Base-by-base conservation (phyloP, 2,797 vertebrate species). In the Pyrrhura leucotis region DNA sequence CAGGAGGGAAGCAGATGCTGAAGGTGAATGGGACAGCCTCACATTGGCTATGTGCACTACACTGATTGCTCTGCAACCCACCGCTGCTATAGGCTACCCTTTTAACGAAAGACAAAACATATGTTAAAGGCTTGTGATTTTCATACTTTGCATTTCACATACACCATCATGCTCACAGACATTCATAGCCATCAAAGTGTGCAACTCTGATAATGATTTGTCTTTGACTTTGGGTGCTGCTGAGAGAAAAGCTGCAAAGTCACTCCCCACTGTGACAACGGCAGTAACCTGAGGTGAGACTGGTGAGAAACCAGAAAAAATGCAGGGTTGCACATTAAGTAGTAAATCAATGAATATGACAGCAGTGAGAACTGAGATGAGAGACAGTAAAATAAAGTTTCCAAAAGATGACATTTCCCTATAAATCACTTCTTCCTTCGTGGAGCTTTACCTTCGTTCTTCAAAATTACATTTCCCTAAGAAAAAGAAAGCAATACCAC, bases 401-500 rank as follows among this genome's bases (percentile, higher is more conserved):
- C 59, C 17, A 50, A 31, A 78, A 73, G 17, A 91, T 21, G 19
- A 45, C 28, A 87, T 72, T 90, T 93, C 17, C 74, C 17, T 62
- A 10, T 20, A 94, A 54, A 63, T 77, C 72, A 23, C 65, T 94
- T 50, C 40, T 39, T 82, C 74, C 69, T 77, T 37, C 47, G 16
- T 47, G 15, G 65, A 76, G 45, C 89, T 93, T 89, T 95, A 95
- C 87, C 93, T 95, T 95, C 83, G 77, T 50, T 90, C 74, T 95
- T 76, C 89, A 96, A 92, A 80, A 73, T 61, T 80, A 75, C n/a
- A 84, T 75, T 91, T 96, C 35, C 63, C 76, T 85, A 88, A 93
- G 76, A 88, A 93, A 90, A 82, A 69, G 90, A 95, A 95, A 92
- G 66, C 93, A 89, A 84, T 89, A 95, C 91, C 58, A 81, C 72